Evolutionary conservation across 2,797 vertebrate species (phyloP).

Genomic region (Scomberomorus guttatus): DNA sequence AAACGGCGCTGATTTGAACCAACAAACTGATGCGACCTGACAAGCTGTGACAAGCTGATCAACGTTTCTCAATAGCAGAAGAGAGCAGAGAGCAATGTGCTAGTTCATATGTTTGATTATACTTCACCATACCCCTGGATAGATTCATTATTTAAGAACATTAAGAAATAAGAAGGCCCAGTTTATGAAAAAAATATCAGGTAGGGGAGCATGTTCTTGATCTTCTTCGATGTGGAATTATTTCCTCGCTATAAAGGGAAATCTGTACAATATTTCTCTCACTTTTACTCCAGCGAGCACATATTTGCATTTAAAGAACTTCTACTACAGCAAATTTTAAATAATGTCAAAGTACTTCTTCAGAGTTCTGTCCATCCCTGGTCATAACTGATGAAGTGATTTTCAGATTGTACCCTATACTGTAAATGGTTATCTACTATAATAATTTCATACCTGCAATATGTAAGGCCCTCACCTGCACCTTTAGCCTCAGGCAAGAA

Average conservation of each 20-base stretch:
- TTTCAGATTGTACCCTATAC: not conserved
- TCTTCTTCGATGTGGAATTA: not conserved
- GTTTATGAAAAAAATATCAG: slow-evolving; percentile 27
- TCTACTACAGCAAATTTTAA: not conserved
- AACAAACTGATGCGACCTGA: not conserved
- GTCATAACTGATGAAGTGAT: not conserved
- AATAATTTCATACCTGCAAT: slow-evolving; percentile 18
- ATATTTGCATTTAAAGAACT: slow-evolving; percentile 27
- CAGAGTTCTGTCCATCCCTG: not conserved
- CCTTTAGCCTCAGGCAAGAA: slow-evolving; percentile 49
- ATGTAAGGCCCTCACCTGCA: slow-evolving; percentile 45
- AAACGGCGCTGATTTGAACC: not conserved
- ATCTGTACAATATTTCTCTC: not conserved
- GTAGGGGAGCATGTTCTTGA: not conserved
- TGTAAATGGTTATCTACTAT: slow-evolving; percentile 33
- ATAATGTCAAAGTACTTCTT: not conserved
- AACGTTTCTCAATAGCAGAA: not conserved
- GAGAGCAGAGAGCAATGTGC: not conserved
- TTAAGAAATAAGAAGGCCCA: slow-evolving; percentile 2
- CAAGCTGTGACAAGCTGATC: not conserved
- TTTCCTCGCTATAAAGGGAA: slow-evolving; percentile 9
- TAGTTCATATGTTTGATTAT: not conserved
- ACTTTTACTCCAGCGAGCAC: slow-evolving; percentile 1
- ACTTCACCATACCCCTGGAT: not conserved
- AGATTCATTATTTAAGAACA: not conserved